A percentile compares a stretch with the other conserved stretches of the same genome.
Evolutionary conservation across 2,113 vertebrate species (phyloP).

Genomic region (Gymnocephalus cernua): DNA sequence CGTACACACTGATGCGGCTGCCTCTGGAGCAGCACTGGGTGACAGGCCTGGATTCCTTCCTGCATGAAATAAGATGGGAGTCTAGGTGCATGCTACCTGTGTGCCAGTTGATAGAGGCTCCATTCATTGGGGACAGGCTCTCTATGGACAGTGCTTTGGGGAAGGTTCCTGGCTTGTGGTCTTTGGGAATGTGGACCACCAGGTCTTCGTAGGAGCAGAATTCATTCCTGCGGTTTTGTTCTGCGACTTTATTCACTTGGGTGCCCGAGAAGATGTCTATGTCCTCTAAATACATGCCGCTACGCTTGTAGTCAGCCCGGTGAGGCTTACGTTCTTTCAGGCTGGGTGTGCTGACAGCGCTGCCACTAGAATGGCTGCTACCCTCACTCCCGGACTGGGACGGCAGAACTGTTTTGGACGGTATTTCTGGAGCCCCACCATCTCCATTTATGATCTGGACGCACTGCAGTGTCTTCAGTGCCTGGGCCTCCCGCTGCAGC

Average conservation of each 20-base stretch:
- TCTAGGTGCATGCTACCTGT: slow-evolving; percentile 85
- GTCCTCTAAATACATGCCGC: slow-evolving; percentile 95
- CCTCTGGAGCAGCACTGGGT: slow-evolving; percentile 88
- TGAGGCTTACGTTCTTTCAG: slow-evolving; percentile 88
- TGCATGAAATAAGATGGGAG: slow-evolving; percentile 72
- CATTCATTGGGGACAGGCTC: slow-evolving; percentile 90
- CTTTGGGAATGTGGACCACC: slow-evolving; percentile 95
- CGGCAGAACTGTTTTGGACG: slow-evolving; percentile 54
- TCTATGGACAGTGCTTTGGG: slow-evolving; percentile 98
- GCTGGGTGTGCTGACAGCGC: slow-evolving; percentile 86
- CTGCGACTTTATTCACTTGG: slow-evolving; percentile 78
- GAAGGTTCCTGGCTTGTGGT: slow-evolving; percentile 98
- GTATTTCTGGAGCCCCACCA: slow-evolving; percentile 60
- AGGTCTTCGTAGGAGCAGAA: slow-evolving; percentile 95
- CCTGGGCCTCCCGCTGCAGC: slow-evolving; percentile 88
- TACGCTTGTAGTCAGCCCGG: slow-evolving; percentile 89
- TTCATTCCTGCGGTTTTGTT: slow-evolving; percentile 88
- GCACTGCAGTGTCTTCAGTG: slow-evolving; percentile 86
- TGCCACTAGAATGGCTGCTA: slow-evolving; percentile 88
- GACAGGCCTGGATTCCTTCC: slow-evolving; percentile 84
- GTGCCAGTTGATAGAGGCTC: slow-evolving; percentile 88
- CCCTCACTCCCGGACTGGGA: slow-evolving; percentile 87
- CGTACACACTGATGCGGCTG: slow-evolving; percentile 88
- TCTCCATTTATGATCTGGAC: slow-evolving; percentile 88
- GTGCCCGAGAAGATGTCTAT: slow-evolving; percentile 88